A percentile compares a stretch with the other conserved stretches of the same genome.
phyloP scores from a whole-genome alignment of 2,113 vertebrate genomes.

The Octodon degus region DNA sequence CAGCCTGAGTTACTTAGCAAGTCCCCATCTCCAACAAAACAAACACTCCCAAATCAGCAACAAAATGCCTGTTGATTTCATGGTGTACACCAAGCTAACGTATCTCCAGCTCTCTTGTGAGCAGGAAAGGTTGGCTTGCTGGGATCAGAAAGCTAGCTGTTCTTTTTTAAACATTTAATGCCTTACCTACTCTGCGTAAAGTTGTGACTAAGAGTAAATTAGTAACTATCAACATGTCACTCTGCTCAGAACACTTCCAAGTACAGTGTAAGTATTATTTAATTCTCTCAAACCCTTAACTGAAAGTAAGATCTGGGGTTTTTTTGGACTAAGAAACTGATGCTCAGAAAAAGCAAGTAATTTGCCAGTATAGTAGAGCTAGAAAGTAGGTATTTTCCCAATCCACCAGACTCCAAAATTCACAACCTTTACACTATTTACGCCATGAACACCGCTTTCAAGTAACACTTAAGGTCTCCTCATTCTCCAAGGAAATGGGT shows the following conservation, averaged over 20 bases:
- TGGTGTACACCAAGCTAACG: not conserved
- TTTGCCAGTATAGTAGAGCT: not conserved
- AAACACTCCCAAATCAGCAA: not conserved
- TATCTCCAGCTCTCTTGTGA: not conserved
- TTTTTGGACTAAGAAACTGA: not conserved
- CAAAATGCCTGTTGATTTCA: not conserved
- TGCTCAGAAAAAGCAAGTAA: not conserved
- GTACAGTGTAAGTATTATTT: not conserved
- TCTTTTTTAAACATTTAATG: not conserved
- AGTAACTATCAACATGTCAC: not conserved
- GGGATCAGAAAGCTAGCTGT: not conserved
- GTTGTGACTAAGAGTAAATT: not conserved
- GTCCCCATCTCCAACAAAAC: not conserved
- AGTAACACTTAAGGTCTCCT: not conserved
- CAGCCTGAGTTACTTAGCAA: not conserved
- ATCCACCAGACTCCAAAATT: not conserved
- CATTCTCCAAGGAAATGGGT: not conserved
- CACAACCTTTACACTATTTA: not conserved
- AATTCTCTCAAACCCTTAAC: not conserved
- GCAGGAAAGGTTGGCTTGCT: not conserved
- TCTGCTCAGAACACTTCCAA: constrained; percentile 32
- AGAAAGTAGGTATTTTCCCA: not conserved
- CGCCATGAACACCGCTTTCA: not conserved
- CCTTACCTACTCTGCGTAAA: not conserved
- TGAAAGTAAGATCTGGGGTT: not conserved